Evolutionary conservation across 2,888 invertebrate species (phyloP), one percentile per base, ranked within the genome.

Genomic region (Torymus tubicola): DNA sequence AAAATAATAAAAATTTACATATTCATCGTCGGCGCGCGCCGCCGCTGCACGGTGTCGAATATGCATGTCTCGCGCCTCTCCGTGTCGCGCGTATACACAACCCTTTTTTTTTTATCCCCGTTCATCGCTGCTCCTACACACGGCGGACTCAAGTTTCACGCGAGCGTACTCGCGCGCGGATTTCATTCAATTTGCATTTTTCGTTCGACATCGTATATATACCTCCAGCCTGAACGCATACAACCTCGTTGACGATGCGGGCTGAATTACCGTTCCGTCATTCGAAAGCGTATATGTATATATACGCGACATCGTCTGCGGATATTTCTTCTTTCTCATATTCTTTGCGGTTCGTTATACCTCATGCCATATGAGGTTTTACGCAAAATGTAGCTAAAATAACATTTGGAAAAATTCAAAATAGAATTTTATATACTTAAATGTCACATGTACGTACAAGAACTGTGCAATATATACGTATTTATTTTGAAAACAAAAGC

Each of bases 141-240:
- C 3, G 2, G 52, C 18, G 50, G 0, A 63, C 64, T 73, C 64
- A 57, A 73, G 64, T 73, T 73, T 64, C 64, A 63, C 53, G 55
- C 60, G 50, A 8, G 53, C 55, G 42, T 42, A 42, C 60, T 50
- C 70, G 58, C 18, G 42, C 74, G 14, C 53, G 61, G 60, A 75
- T 75, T 75, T 75, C n/a, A 65, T 74, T 73, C 65, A 74, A 74
- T 74, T 67, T 67, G 67, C 67, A 75, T 75, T 75, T 75, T 75
- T 75, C 60, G 60, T 67, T 13, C 67, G 65, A 58, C 18, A 11
- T 73, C 63, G 53, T 8, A 3, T 58, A 24, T 24, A 14, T 64
- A 61, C 73, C 63, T 61, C 10, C 16, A 21, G 31, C 21, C n/a
- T n/a, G 11, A 55, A 8, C 42, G 8, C 42, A 42, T 42, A 42